phyloP scores from a whole-genome alignment of 1,140 invertebrate genomes.

The Hycleus phaleratus region DNA sequence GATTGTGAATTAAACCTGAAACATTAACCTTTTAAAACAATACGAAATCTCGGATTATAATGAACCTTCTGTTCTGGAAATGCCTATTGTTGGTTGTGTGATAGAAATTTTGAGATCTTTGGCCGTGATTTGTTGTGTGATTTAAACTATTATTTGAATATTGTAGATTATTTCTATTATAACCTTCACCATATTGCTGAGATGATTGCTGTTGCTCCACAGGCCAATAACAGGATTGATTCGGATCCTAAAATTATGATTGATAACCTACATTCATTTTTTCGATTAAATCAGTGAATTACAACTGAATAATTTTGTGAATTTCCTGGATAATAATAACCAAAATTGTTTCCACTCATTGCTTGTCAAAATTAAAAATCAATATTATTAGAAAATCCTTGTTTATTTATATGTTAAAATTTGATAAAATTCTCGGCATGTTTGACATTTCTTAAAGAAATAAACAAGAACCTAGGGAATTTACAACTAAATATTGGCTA shows the following conservation, averaged over 20 bases:
- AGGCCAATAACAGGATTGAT: slow-evolving; percentile 3
- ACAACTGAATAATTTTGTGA: slow-evolving; percentile 6
- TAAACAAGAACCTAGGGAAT: too few relatives aligned
- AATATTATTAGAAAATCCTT: too few relatives aligned
- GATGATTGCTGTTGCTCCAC: slow-evolving; percentile 4
- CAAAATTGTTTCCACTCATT: slow-evolving; percentile 8
- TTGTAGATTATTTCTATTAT: neutral
- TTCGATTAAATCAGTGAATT: neutral
- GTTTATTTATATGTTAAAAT: too few relatives aligned
- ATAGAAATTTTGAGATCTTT: slow-evolving; percentile 2
- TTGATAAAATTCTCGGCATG: too few relatives aligned
- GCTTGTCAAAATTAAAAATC: neutral
- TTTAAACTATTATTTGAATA: slow-evolving; percentile 2
- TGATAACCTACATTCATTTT: neutral
- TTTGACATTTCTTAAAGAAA: too few relatives aligned
- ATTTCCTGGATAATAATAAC: slow-evolving; percentile 8
- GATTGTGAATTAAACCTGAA: neutral
- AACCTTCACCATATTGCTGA: too few relatives aligned
- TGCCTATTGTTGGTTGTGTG: slow-evolving; percentile 1
- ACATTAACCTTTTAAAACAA: neutral
- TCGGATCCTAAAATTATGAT: neutral
- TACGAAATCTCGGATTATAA: neutral
- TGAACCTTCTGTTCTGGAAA: slow-evolving; percentile 1
- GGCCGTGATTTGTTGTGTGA: slow-evolving; percentile 1
- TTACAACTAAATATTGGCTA: too few relatives aligned